Evolutionary conservation across 2,113 vertebrate species (phyloP).

Genomic region (Ardeotis arabs): DNA sequence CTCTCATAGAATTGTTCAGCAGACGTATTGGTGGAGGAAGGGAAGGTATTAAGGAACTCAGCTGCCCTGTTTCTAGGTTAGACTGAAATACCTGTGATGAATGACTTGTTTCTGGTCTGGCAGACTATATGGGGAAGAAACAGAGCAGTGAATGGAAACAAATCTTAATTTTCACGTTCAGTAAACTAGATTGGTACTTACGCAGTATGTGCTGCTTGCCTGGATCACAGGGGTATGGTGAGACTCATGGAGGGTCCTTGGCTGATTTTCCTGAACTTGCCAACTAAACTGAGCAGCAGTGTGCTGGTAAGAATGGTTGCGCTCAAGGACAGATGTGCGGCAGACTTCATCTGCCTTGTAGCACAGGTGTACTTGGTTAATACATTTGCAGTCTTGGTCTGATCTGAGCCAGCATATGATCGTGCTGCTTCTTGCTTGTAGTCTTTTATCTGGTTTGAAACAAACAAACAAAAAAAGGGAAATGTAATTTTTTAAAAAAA

Average conservation of each 20-base stretch:
- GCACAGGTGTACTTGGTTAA: background rate
- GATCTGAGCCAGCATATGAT: background rate
- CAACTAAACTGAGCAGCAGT: background rate
- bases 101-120: background rate
- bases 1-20: background rate
- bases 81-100: background rate
- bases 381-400: background rate
- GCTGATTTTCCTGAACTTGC: background rate
- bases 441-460: background rate
- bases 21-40: background rate
- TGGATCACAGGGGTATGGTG: background rate
- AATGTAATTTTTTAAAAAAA: no score
- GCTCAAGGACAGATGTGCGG: fast-evolving
- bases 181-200: background rate
- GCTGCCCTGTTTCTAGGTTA: background rate
- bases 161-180: background rate
- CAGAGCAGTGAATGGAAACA: background rate
- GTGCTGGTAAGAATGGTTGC: background rate
- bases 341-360: background rate
- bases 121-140: background rate
- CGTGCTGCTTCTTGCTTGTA: fast-evolving
- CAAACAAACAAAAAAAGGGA: background rate
- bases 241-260: background rate
- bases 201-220: background rate
- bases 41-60: background rate